Base-by-base conservation (phyloP, 2,797 vertebrate species). In the Enteromius anoplus region DNA sequence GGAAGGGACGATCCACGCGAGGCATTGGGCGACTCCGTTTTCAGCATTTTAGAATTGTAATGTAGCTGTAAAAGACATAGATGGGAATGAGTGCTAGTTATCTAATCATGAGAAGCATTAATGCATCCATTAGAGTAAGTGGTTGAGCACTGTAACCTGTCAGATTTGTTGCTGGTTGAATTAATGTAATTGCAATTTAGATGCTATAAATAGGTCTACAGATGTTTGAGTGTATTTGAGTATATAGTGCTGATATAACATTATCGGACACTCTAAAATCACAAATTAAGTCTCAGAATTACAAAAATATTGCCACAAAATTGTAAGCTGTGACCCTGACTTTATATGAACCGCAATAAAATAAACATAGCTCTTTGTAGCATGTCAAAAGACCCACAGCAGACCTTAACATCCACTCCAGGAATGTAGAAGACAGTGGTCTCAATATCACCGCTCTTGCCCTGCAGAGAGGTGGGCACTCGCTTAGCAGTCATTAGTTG, bases 371-470 rank as follows among this genome's bases (percentile, higher is more conserved):
- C 5, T 84, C 4, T 55, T 9, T 49, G 75, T 11, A 32, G n/a
- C 14, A 75, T 55, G 34, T 55, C 29, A n/a, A 5, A 62, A 64
- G 40, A 26, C 90, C 69, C 32, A 0, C 32, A 47, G 58, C 86
- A 53, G 92, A 99, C 98, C 97, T 99, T 99, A 45, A 99, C 98
- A 77, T 99, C 98, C 55, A 99, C 98, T 84, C 98, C 98, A 86
- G 98, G 98, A 92, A 99, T 99, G 90, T 99, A 99, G 88, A 99
- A 99, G 42, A 99, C 95, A 5, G 98, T 99, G 81, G 96, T 99
- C 91, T 99, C 98, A 83, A 96, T 92, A 91, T 99, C 98, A 47
- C 95, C 96, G 71, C 95, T 92, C 90, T 99, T 99, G 89, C 96
- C 97, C 91, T 97, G 98, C 15, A 99, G 93, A 78, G 97, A 94